A percentile compares a stretch with the other conserved stretches of the same genome.
Evolutionary conservation across 2,113 vertebrate species (phyloP).

Genomic region (Alectura lathami): DNA sequence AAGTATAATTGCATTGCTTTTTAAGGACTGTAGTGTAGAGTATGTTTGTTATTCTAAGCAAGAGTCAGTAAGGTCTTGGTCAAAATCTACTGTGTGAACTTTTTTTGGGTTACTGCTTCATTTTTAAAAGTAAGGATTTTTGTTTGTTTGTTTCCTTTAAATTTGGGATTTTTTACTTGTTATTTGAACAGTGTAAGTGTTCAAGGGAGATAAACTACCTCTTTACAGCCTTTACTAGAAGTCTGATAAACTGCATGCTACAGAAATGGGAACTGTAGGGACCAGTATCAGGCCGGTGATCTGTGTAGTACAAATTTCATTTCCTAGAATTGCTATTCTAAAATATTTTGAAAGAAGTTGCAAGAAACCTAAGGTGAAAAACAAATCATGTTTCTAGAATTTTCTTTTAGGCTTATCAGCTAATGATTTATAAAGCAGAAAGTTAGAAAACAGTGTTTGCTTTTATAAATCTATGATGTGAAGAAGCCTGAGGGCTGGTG

Average conservation of each 20-base stretch:
- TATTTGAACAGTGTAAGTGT: not conserved
- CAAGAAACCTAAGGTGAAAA: not conserved
- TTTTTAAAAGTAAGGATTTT: not conserved
- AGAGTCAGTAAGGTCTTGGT: not conserved
- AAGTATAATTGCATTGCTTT: not conserved
- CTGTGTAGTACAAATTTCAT: not conserved
- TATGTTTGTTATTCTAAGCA: not conserved
- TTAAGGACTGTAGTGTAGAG: not conserved
- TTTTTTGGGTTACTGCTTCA: not conserved
- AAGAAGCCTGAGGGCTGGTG: not conserved
- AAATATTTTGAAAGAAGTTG: not conserved
- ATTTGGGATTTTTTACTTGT: not conserved
- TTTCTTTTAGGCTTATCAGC: not conserved
- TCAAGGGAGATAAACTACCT: not conserved
- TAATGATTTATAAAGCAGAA: not conserved
- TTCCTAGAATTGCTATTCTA: not conserved
- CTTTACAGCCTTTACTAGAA: not conserved
- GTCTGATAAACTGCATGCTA: not conserved
- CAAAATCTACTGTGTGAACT: not conserved
- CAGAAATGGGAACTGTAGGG: not conserved
- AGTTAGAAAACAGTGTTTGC: not conserved
- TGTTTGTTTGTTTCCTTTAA: not conserved
- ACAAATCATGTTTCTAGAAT: not conserved
- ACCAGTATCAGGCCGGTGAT: not conserved
- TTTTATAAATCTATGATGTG: not conserved